Percentiles rank a stretch among this genome's conserved stretches.
Conservation (phyloP, 2,888 invertebrate genomes). For the Cyrtodaria siliqua region DNA sequence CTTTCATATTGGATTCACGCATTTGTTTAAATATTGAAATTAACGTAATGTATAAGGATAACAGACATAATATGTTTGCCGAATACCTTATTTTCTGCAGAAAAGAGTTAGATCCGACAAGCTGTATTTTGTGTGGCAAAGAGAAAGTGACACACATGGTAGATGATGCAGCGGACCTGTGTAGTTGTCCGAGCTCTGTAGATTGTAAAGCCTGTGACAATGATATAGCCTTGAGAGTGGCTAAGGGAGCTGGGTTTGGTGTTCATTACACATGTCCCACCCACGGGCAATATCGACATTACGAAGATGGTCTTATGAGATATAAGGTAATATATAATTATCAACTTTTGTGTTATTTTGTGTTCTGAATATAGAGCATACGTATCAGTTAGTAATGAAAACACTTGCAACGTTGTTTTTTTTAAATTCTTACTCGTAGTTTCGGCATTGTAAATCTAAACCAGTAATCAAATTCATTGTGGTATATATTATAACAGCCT, state of each 20-base stretch:
- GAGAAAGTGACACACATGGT: conserved; percentile 27
- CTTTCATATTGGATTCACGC: too few species aligned
- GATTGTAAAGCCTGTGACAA: conserved; percentile 61
- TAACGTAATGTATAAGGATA: too few species aligned
- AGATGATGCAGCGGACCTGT: not conserved
- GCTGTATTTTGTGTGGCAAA: conserved; percentile 63
- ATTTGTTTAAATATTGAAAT: too few species aligned
- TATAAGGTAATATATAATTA: conserved; percentile 73
- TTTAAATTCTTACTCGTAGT: too few species aligned
- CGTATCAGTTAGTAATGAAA: too few species aligned
- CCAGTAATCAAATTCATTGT: too few species aligned
- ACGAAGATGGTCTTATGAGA: conserved; percentile 73
- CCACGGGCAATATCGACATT: conserved; percentile 71
- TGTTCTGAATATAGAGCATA: too few species aligned
- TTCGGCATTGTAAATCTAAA: too few species aligned
- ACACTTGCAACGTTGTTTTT: too few species aligned
- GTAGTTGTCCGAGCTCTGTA: conserved; percentile 40
- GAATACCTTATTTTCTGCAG: conserved; percentile 26
- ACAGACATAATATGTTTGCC: not conserved
- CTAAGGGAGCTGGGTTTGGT: conserved; percentile 11
- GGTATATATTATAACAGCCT: too few species aligned
- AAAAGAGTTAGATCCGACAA: conserved; percentile 26
- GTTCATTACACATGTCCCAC: conserved; percentile 62
- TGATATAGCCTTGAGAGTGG: conserved; percentile 38
- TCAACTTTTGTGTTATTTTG: too few species aligned